Evolutionary conservation across 1,140 invertebrate genomes (phyloP), one percentile per base, ranked within the genome.

Genomic region (Aphelinus certus): DNA sequence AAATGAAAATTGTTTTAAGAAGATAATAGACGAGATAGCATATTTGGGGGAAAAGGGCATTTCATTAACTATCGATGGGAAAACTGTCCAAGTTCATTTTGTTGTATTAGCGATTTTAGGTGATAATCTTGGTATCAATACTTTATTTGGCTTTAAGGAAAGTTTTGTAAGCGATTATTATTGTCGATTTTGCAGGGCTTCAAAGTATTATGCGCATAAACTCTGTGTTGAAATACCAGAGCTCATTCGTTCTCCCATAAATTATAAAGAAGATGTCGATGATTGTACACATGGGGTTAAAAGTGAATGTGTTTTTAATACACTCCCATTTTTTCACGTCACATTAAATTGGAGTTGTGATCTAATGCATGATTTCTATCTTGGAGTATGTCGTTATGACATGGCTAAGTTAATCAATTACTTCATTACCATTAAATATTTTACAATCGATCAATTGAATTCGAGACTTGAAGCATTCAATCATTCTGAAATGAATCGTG

Each of bases 141-240:
- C 63, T 63, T 53, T 79, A 2, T 61, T 79, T n/a, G 77, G 76
- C 2, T 79, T 76, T 58, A 3, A n/a, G 10, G 67, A 75, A 55
- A 57, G 43, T 75, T 80, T 80, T 73, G 65, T 6, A 46, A 42
- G 55, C 0, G 57, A 74, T n/a, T 76, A 77, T 68, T 77, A 72
- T 76, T 80, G 79, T 71, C 51, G 77, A 64, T 77, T 79, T 65
- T 79, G 79, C n/a, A n/a, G n/a, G n/a, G n/a, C n/a, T n/a, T n/a
- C n/a, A n/a, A n/a, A n/a, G n/a, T n/a, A n/a, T n/a, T 67, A 77
- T 64, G 70, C 74, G 1, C 47, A 73, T 42, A 71, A 67, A 53
- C 51, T 65, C 48, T 56, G 57, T 55, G 48, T 65, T 46, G 80
- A 79, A 76, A 55, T 62, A 55, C 4, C 10, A 45, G 49, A 57